Conservation (phyloP, 2,888 invertebrate genomes). For the Melanophora roralis region DNA sequence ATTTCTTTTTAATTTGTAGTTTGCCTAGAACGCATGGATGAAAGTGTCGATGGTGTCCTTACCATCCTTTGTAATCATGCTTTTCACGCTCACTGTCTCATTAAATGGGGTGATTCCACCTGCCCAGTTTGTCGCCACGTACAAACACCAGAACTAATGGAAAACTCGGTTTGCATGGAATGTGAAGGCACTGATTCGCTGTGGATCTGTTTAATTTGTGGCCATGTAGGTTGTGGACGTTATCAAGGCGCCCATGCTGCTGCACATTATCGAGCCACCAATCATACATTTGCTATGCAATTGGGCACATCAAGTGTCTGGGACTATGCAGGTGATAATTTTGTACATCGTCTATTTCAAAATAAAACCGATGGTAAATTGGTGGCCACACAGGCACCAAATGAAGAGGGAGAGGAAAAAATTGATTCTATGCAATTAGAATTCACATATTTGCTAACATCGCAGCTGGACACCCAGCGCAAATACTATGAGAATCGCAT, state of each 20-base stretch:
- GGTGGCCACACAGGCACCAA: constrained; percentile 86
- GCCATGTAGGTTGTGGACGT: constrained; percentile 98
- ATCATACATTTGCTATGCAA: constrained; percentile 98
- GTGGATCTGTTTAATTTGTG: constrained; percentile 99
- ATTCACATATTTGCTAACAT: constrained; percentile 96
- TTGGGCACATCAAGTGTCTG: constrained; percentile 97
- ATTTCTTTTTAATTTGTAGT: constrained; percentile 63
- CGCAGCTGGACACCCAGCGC: constrained; percentile 95
- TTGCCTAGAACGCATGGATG: constrained; percentile 95
- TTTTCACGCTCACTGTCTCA: constrained; percentile 96
- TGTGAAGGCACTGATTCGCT: constrained; percentile 85
- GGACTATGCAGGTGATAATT: constrained; percentile 98
- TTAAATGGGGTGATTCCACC: constrained; percentile 97
- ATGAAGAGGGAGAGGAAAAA: constrained; percentile 85
- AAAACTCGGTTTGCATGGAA: constrained; percentile 80
- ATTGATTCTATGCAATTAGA: constrained; percentile 96
- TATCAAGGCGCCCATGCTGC: constrained; percentile 95
- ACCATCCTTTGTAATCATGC: constrained; percentile 99
- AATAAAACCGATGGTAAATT: constrained; percentile 98
- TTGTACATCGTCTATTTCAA: constrained; percentile 94
- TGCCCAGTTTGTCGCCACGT: constrained; percentile 96
- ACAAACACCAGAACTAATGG: constrained; percentile 80
- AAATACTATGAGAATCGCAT: constrained; percentile 92
- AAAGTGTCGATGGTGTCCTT: constrained; percentile 97
- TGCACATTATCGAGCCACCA: constrained; percentile 95